Percentiles rank a stretch among this genome's conserved stretches.
These are phyloP conservation scores for Drosophila pectinifera DNA, from an alignment of 1,140 invertebrate genomes.

Conservation along the genomic window DNA sequence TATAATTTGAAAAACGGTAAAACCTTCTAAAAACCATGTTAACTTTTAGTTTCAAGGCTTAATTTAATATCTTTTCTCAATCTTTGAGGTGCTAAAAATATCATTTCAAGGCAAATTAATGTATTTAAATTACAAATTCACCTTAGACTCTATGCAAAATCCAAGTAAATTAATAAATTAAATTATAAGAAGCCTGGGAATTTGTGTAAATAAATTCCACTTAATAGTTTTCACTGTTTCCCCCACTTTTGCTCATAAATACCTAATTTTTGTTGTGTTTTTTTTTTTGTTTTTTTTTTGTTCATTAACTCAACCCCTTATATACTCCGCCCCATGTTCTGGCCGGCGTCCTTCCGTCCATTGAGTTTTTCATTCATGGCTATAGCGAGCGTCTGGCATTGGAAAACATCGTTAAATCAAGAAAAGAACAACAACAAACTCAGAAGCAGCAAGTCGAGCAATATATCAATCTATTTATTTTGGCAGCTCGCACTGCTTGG, in stretches of 20 bases:
- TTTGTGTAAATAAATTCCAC: background rate
- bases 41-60: background rate
- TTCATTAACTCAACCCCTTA: constrained; percentile 14
- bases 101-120: no score
- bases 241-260: background rate
- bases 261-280: background rate
- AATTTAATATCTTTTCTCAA: background rate
- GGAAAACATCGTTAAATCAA: constrained; percentile 53
- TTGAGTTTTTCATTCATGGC: constrained; percentile 44
- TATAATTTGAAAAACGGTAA: no score
- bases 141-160: background rate
- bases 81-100: background rate
- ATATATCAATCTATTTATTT: constrained; percentile 61
- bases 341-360: background rate
- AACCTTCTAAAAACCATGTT: no score
- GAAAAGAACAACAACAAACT: constrained; percentile 17
- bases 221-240: constrained; percentile 10
- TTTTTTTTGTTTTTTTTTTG: background rate
- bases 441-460: constrained; percentile 14
- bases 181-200: no score
- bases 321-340: constrained; percentile 1
- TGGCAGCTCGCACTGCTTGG: constrained; percentile 36
- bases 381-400: constrained; percentile 41
- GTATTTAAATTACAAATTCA: background rate
- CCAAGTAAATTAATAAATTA: background rate